Evolutionary conservation across 2,888 invertebrate genomes (phyloP).

Genomic region (Cancer borealis): DNA sequence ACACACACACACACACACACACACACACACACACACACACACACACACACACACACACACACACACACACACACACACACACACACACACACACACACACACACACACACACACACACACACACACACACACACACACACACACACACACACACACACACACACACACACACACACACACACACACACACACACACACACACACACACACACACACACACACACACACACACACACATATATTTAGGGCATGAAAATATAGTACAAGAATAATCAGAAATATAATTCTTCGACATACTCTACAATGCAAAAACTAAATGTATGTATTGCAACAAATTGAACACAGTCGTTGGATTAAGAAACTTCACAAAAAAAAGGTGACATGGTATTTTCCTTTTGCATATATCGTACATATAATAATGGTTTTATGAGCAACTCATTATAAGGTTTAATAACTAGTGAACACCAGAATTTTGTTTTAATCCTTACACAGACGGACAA

Average conservation of each 20-base stretch:
- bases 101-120: conserved; percentile 27
- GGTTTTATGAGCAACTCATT: not conserved
- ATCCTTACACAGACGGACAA: no score
- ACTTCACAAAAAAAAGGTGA: not conserved
- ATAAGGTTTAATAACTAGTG: not conserved
- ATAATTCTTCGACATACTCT: no score
- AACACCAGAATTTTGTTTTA: not conserved
- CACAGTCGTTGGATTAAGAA: not conserved
- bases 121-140: conserved; percentile 31
- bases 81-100: not conserved
- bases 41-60: no score
- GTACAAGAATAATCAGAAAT: no score
- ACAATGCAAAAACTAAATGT: not conserved
- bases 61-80: no score
- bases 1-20: conserved; percentile 28
- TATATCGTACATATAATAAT: not conserved
- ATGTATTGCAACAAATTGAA: not conserved
- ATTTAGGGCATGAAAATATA: no score
- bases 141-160: not conserved
- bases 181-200: no score
- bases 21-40: not conserved
- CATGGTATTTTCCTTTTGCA: not conserved
- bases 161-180: not conserved
- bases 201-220: no score
- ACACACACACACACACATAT: no score